Percentiles rank a stretch among this genome's conserved stretches.
phyloP scores from a whole-genome alignment of 2,797 vertebrate species.

The Cryptoprocta ferox region DNA sequence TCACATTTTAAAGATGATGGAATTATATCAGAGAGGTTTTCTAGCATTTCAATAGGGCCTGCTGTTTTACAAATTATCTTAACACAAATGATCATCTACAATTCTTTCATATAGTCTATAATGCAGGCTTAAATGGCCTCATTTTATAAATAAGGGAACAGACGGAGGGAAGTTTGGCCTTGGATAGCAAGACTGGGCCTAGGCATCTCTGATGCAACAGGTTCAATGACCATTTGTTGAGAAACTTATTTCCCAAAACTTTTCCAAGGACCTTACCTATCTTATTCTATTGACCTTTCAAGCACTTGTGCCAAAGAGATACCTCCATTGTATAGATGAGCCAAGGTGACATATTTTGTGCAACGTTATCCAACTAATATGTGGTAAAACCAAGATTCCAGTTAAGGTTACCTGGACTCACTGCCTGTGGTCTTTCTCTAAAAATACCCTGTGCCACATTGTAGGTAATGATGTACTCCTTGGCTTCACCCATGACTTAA shows the following conservation, averaged over 20 bases:
- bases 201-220: not conserved
- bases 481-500: not conserved
- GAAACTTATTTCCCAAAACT: not conserved
- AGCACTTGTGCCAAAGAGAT: not conserved
- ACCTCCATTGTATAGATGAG: conserved; percentile 7
- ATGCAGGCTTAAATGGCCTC: not conserved
- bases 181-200: not conserved
- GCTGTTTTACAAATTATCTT: not conserved
- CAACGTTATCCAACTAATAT: not conserved
- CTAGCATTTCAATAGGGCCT: not conserved
- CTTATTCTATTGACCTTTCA: not conserved
- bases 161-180: not conserved
- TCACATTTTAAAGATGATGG: not conserved
- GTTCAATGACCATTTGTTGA: not conserved
- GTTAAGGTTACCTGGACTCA: not conserved
- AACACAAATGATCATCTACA: not conserved
- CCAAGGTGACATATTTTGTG: conserved; percentile 11
- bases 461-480: not conserved
- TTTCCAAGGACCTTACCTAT: not conserved
- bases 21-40: not conserved
- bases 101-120: not conserved
- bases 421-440: not conserved
- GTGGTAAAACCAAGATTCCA: not conserved
- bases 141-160: not conserved
- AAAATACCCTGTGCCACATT: not conserved